phyloP scores from a whole-genome alignment of 2,113 vertebrate species.

The Sorex araneus region DNA sequence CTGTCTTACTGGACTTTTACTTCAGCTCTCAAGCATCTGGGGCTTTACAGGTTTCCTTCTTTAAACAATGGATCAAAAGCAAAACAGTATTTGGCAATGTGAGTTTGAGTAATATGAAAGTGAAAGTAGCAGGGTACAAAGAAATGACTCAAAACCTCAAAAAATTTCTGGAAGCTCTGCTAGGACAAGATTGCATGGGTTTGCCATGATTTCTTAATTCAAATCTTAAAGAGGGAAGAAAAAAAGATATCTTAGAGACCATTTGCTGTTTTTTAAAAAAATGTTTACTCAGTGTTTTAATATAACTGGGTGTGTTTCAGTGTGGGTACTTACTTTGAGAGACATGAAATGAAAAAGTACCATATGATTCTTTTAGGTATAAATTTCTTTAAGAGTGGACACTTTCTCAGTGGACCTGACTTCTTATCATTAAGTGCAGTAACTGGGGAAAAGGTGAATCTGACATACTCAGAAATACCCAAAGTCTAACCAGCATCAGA shows the following conservation, averaged over 20 bases:
- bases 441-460: not conserved
- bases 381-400: not conserved
- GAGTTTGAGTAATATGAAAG: conserved; percentile 22
- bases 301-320: too few relatives aligned
- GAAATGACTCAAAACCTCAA: not conserved
- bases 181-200: not conserved
- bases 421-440: not conserved
- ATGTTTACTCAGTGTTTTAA: too few relatives aligned
- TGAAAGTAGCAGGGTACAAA: conserved; percentile 48
- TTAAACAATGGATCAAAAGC: not conserved
- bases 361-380: not conserved
- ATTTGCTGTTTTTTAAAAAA: not conserved
- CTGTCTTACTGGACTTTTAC: not conserved
- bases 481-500: not conserved
- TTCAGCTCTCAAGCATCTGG: accelerated
- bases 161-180: not conserved
- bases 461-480: not conserved
- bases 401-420: not conserved
- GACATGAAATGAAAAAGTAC: too few relatives aligned
- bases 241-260: not conserved
- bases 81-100: not conserved
- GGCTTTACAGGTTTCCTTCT: not conserved
- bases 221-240: not conserved
- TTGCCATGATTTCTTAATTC: not conserved
- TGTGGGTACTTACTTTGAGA: too few relatives aligned